Evolutionary conservation across 2,113 vertebrate species (phyloP), one percentile per base, ranked within the genome.

Genomic region (Sinocyclocheilus rhinocerous): DNA sequence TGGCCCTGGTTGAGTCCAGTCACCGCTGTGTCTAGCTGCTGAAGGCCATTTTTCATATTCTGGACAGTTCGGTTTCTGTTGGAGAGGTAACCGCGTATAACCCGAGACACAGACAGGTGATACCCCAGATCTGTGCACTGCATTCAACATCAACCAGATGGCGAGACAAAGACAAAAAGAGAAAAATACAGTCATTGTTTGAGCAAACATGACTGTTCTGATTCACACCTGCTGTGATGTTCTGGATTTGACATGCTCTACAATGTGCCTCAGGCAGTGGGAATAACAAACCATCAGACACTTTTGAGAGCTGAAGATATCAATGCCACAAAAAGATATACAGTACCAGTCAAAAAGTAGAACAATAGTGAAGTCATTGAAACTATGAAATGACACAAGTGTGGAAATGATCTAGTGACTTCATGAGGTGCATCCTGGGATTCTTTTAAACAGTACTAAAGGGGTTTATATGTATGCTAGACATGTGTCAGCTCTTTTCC

Each of bases 91-190:
- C 94, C 96, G 76, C 92, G 95, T 92, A 97, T 95, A 80, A 95
- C 94, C 81, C 95, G 94, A 69, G 95, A 94, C 92, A 97, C 72
- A 0, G 96, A 96, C 70, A 96, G 89, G 87, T 98, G 97, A 94
- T 97, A 98, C 8, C 97, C 97, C 15, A 97, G 94, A 90, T 97
- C 97, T 33, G 95, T 96, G 89, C 96, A 98, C 97, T 98, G 91
- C 5, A 18, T 33, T 82, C n/a, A 63, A 76, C 4, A 70, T 39
- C 5, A 57, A 6, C 33, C 12, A 33, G 29, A 52, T 52, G 20
- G 73, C 52, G 86, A 20, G 22, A 36, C 50, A 36, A 59, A 73
- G 52, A 61, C 5, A 75, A 39, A 59, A 81, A 20, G 33, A 48
- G 20, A 18, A 59, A 48, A 45, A 36, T 45, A 69, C 50, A 55